Evolutionary conservation across 2,888 invertebrate genomes (phyloP), one percentile per base, ranked within the genome.

Genomic region (Iselma pallidipennis): DNA sequence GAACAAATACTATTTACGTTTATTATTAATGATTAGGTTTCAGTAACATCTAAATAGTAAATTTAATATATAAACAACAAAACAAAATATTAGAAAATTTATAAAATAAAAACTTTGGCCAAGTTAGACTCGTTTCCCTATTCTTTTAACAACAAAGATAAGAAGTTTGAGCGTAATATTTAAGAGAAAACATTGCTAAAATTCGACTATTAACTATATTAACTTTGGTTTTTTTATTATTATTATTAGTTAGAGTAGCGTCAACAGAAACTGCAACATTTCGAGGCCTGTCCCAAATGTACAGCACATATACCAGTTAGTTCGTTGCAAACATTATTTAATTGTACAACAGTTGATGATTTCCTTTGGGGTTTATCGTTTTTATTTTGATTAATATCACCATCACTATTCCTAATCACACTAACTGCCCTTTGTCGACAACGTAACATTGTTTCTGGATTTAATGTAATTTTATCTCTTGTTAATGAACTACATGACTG

Each of bases 401-500:
- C 83, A 59, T 84, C 83, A 76, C 78, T 66, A 70, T 74, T 74
- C 68, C 80, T 72, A 68, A 82, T 81, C 71, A 83, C 75, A 80
- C 82, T 77, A 57, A 80, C 76, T 59, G 81, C 76, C 75, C 83
- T 68, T 76, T 80, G 83, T 75, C 83, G 72, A 78, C 83, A 64
- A 74, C 81, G 59, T 66, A 75, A 63, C 73, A 79, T 67, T 72
- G 78, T 63, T 78, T 78, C 76, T 70, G 76, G 55, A 42, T 81
- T 81, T 3, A 82, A 76, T 10, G 78, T 79, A 16, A 85, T 82
- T 56, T 84, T 82, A 63, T 86, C 86, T 29, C 85, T 81, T 2
- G 83, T 81, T 61, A 87, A 82, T 49, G 85, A 86, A 77, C 90
- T 82, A 82, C 91, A 87, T 1, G 86, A 86, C 71, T 87, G 84